Conservation (phyloP, 2,888 invertebrate genomes). For the Stenichneumon culpator region DNA sequence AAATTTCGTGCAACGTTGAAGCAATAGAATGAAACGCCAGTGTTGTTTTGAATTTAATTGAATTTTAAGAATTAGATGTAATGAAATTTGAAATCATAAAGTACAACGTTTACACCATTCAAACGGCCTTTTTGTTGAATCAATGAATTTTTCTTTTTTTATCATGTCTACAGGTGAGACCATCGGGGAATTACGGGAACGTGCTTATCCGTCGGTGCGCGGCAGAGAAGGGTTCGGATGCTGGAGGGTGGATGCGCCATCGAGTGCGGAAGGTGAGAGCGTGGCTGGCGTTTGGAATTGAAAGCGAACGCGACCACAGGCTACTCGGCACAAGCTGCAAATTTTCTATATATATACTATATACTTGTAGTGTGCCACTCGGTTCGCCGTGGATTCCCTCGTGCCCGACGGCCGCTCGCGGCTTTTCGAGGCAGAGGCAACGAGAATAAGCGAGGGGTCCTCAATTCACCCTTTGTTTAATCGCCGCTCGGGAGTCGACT, state of each 20-base stretch:
- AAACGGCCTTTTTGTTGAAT: too few relatives aligned
- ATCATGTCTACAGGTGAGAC: not conserved
- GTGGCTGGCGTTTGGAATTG: conserved; percentile 3
- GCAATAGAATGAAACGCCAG: too few relatives aligned
- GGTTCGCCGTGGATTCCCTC: conserved; percentile 30
- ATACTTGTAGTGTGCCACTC: conserved; percentile 18
- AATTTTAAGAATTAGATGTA: too few relatives aligned
- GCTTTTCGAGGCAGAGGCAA: conserved; percentile 47
- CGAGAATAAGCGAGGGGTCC: conserved; percentile 71
- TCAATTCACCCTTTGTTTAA: conserved; percentile 85
- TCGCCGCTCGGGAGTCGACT: conserved; percentile 82
- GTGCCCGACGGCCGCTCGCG: conserved; percentile 48
- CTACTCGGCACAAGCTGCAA: not conserved
- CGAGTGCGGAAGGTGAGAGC: conserved; percentile 7
- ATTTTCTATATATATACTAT: not conserved
- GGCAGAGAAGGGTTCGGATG: not conserved
- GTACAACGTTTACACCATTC: too few relatives aligned
- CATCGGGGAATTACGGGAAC: not conserved
- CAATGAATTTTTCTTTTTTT: not conserved
- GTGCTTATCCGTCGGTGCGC: not conserved
- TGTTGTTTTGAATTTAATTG: too few relatives aligned
- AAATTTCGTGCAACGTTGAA: too few relatives aligned
- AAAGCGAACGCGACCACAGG: conserved; percentile 19
- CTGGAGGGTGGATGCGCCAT: conserved; percentile 10
- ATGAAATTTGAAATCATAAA: too few relatives aligned